Evolutionary conservation across 2,797 vertebrate species (phyloP).

Genomic region (Pseudochirops cupreus): DNA sequence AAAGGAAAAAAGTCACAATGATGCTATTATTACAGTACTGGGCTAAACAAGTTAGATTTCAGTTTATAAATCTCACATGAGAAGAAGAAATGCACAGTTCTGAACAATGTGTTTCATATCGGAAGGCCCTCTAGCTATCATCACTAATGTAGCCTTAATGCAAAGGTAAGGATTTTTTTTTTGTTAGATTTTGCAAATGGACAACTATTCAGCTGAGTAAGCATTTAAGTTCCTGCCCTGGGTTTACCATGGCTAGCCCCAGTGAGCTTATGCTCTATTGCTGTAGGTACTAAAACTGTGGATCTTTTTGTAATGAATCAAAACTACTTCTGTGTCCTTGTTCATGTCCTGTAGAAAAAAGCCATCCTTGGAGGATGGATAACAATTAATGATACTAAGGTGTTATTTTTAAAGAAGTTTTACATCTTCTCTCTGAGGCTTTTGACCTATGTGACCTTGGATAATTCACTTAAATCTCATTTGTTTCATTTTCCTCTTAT

Average conservation of each 20-base stretch:
- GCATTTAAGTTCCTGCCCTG: neutral
- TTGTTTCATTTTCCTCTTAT: neutral
- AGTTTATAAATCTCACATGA: neutral
- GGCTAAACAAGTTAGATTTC: neutral
- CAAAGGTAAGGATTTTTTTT: neutral
- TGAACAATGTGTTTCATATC: neutral
- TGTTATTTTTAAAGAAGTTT: neutral
- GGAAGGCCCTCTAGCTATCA: neutral
- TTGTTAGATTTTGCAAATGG: neutral
- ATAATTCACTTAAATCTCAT: neutral
- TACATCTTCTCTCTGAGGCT: neutral
- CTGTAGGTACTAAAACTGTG: neutral
- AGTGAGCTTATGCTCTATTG: neutral
- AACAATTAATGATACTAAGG: neutral
- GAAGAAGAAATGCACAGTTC: neutral
- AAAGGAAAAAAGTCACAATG: neutral
- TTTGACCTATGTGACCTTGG: neutral
- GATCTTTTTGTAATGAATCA: neutral
- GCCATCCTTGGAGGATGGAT: neutral
- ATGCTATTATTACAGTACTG: neutral
- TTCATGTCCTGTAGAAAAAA: neutral
- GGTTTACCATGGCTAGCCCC: neutral
- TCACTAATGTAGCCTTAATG: neutral
- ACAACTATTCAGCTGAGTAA: neutral
- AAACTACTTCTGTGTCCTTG: neutral